A percentile compares a stretch with the other conserved stretches of the same genome.
These are phyloP conservation scores for Eulemur rufifrons DNA, from an alignment of 2,113 vertebrate genomes.

Conservation along the genomic window DNA sequence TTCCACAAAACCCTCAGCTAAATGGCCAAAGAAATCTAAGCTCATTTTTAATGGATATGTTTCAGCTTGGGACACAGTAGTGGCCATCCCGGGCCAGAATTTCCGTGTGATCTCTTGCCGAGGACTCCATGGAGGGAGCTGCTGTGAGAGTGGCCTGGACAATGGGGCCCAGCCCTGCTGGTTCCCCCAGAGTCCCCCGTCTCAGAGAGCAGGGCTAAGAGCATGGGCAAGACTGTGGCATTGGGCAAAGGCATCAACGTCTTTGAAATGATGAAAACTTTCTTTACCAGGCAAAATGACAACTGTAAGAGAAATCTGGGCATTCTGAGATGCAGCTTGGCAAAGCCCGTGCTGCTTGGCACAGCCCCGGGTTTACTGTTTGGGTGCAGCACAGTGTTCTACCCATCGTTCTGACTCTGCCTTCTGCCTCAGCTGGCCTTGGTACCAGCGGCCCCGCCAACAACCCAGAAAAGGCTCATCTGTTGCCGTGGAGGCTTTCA, in stretches of 20 bases:
- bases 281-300: background rate
- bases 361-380: background rate
- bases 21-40: background rate
- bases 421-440: background rate
- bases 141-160: background rate
- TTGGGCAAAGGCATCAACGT: background rate
- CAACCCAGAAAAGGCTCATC: background rate
- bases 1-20: background rate
- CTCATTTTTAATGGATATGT: background rate
- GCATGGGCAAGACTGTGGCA: background rate
- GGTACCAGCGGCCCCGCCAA: background rate
- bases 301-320: background rate
- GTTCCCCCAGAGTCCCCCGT: fast-evolving
- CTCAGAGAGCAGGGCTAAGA: background rate
- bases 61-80: background rate
- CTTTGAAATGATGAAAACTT: background rate
- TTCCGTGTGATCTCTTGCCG: background rate
- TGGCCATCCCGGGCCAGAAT: background rate
- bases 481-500: constrained; percentile 27
- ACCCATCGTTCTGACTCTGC: background rate
- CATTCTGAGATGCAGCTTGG: background rate
- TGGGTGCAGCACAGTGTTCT: background rate
- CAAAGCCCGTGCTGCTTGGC: background rate
- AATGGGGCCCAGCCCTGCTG: background rate
- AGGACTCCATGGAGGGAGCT: background rate